Conservation (phyloP, 2,888 invertebrate species). For the Tuberolachnus salignus region DNA sequence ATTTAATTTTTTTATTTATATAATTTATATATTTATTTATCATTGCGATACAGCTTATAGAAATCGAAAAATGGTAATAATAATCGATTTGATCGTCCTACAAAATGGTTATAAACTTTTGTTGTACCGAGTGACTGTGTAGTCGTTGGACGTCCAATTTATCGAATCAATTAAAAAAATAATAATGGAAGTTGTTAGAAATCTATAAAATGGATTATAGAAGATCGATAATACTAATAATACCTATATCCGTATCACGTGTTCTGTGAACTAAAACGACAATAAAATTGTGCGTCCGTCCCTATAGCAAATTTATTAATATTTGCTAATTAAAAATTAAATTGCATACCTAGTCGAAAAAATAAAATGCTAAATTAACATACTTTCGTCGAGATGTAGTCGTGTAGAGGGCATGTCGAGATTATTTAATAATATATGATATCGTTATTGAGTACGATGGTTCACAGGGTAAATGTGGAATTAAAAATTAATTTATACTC, state of each 20-base stretch:
- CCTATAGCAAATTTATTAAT: slow-evolving; percentile 1
- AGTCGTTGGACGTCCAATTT: neutral
- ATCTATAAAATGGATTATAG: neutral
- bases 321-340: slow-evolving; percentile 3
- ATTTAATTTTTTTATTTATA: too few relatives aligned
- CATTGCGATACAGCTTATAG: too few relatives aligned
- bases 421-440: too few relatives aligned
- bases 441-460: too few relatives aligned
- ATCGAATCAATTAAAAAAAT: neutral
- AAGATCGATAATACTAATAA: neutral
- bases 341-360: neutral
- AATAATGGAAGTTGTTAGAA: neutral
- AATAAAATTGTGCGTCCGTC: neutral
- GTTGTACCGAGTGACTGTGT: neutral
- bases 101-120: neutral
- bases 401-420: too few relatives aligned
- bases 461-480: too few relatives aligned
- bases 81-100: neutral
- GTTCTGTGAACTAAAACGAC: neutral
- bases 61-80: neutral
- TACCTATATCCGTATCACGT: neutral
- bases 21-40: too few relatives aligned
- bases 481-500: too few relatives aligned
- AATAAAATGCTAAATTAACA: neutral
- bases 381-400: too few relatives aligned